phyloP scores from a whole-genome alignment of 2,888 invertebrate genomes.

The Coecobrya sp. region DNA sequence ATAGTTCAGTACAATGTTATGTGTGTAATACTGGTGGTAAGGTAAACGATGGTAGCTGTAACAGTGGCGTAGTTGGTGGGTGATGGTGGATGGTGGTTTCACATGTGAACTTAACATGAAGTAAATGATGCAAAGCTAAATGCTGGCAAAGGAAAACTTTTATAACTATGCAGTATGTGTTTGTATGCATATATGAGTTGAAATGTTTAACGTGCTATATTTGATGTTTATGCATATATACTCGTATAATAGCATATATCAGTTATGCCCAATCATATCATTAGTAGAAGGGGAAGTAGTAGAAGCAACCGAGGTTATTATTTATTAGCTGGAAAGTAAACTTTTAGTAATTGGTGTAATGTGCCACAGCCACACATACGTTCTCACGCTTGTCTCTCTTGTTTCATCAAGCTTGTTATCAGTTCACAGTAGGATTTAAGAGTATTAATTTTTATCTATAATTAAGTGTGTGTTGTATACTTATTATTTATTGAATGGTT shows the following conservation, averaged over 20 bases:
- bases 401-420: conserved; percentile 63
- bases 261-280: conserved; percentile 19
- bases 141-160: not conserved
- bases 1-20: not conserved
- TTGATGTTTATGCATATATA: not conserved
- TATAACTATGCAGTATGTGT: not conserved
- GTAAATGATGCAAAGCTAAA: conserved; percentile 28
- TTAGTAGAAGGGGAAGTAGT: conserved; percentile 56
- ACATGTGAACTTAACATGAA: conserved; percentile 5
- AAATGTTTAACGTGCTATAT: not conserved
- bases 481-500: not conserved
- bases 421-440: not conserved
- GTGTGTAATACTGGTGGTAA: not conserved
- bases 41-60: conserved; percentile 17
- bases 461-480: not conserved
- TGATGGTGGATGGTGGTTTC: conserved; percentile 2
- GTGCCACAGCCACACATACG: conserved; percentile 36
- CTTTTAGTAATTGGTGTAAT: conserved; percentile 55
- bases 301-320: conserved; percentile 46
- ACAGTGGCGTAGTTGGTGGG: no score
- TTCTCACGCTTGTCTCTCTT: conserved; percentile 60
- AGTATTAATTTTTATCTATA: conserved; percentile 26
- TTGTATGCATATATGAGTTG: not conserved
- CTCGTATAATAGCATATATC: not conserved
- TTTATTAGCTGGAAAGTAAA: conserved; percentile 69